Percentiles rank a stretch among this genome's conserved stretches.
Evolutionary conservation across 1,140 invertebrate genomes (phyloP).

Genomic region (Neelides sp.): DNA sequence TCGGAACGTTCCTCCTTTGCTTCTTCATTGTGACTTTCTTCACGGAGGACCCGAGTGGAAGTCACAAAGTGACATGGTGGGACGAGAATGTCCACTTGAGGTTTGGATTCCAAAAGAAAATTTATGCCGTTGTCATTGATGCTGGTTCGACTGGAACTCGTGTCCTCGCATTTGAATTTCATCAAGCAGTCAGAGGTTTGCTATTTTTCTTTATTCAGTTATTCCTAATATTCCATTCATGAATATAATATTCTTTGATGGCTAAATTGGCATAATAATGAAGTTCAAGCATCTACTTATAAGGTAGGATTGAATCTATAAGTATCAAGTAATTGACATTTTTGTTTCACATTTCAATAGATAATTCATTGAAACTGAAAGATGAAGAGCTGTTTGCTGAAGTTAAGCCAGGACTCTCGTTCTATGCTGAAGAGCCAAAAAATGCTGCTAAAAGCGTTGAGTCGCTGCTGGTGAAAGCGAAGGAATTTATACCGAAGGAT

Average conservation of each 20-base stretch:
- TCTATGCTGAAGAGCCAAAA: conserved; percentile 62
- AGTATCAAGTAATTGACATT: too few relatives aligned
- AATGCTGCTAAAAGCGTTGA: conserved; percentile 60
- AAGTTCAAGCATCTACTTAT: too few relatives aligned
- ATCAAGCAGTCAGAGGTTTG: conserved; percentile 51
- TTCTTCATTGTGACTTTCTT: conserved; percentile 7
- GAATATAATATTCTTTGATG: too few relatives aligned
- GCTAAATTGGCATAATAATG: too few relatives aligned
- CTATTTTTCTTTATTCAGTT: conserved; percentile 1
- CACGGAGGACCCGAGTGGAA: conserved; percentile 12
- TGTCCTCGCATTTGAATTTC: conserved; percentile 78
- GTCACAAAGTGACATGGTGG: conserved; percentile 31
- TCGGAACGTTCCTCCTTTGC: conserved; percentile 4
- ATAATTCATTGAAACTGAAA: conserved; percentile 56
- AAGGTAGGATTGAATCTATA: too few relatives aligned
- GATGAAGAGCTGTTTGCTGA: conserved; percentile 71
- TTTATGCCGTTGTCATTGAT: conserved; percentile 88
- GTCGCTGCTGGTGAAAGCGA: conserved; percentile 60
- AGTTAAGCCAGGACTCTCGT: conserved; percentile 76
- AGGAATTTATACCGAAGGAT: conserved; percentile 55
- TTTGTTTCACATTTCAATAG: conserved; percentile 35
- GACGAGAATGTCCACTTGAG: conserved; percentile 48
- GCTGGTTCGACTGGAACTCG: conserved; percentile 90
- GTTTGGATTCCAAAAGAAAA: conserved; percentile 55
- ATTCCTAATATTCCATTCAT: too few relatives aligned